Evolutionary conservation across 2,888 invertebrate genomes (phyloP).

Genomic region (Callyntrura guangdongensis): DNA sequence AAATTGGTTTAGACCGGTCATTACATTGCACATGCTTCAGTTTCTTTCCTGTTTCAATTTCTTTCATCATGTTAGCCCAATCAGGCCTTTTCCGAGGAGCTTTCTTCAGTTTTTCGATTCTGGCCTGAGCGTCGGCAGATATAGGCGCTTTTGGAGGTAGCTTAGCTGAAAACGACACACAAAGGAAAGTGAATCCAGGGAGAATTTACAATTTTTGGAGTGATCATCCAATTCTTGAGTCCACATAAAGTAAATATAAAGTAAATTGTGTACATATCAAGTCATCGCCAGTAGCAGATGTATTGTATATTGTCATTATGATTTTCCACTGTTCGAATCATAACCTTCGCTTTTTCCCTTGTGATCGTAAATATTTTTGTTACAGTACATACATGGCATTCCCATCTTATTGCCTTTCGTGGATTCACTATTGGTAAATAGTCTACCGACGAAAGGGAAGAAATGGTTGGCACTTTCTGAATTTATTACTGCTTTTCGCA

Average conservation of each 20-base stretch:
- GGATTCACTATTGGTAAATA: neutral
- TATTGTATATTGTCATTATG: too few relatives aligned
- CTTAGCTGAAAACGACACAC: slow-evolving; percentile 22
- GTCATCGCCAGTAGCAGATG: too few relatives aligned
- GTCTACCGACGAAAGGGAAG: neutral
- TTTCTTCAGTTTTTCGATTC: slow-evolving; percentile 87
- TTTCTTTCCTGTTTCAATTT: slow-evolving; percentile 90
- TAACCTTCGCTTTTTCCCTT: too few relatives aligned
- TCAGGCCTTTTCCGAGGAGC: slow-evolving; percentile 87
- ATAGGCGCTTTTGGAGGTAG: slow-evolving; percentile 74
- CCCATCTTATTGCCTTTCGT: neutral
- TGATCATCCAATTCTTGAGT: too few relatives aligned
- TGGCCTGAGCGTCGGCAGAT: slow-evolving; percentile 61
- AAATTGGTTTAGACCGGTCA: slow-evolving; percentile 90
- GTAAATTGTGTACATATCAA: too few relatives aligned
- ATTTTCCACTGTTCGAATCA: too few relatives aligned
- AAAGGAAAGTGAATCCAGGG: too few relatives aligned
- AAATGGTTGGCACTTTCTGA: neutral
- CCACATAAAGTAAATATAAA: too few relatives aligned
- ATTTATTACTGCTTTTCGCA: slow-evolving; percentile 4
- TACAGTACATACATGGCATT: neutral
- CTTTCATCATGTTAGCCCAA: slow-evolving; percentile 96
- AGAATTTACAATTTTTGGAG: too few relatives aligned
- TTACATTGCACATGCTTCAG: slow-evolving; percentile 94
- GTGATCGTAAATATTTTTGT: too few relatives aligned